Evolutionary conservation across 2,797 vertebrate genomes (phyloP).

Genomic region (Champsocephalus gunnari): DNA sequence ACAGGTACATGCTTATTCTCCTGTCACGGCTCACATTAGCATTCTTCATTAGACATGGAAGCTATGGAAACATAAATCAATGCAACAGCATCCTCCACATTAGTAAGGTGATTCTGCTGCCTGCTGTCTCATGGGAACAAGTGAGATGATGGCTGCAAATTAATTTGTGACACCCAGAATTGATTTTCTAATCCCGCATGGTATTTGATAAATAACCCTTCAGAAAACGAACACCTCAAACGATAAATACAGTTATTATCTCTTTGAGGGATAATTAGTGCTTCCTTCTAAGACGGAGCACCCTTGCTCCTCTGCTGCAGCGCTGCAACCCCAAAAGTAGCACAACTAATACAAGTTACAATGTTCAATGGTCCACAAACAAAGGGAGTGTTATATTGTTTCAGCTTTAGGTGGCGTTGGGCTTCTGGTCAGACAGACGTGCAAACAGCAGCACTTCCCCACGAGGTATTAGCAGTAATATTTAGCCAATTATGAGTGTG

Average conservation of each 20-base stretch:
- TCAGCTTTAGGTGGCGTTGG: constrained; percentile 16
- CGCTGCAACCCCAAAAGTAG: constrained; percentile 49
- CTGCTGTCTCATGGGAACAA: constrained; percentile 67
- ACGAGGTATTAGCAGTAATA: constrained; percentile 50
- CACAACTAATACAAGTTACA: constrained; percentile 55
- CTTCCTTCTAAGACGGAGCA: constrained; percentile 76
- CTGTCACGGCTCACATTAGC: constrained; percentile 51
- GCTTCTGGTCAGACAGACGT: constrained; percentile 24
- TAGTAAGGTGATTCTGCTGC: constrained; percentile 68
- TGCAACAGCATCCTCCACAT: constrained; percentile 64
- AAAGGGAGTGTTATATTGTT: constrained; percentile 25
- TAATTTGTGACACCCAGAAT: constrained; percentile 84
- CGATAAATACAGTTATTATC: constrained; percentile 84
- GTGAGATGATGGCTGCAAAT: constrained; percentile 81
- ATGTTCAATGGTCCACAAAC: constrained; percentile 42
- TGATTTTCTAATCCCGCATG: constrained; percentile 80
- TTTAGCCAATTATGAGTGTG: constrained; percentile 54
- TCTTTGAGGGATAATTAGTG: constrained; percentile 82
- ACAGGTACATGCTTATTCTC: constrained; percentile 42
- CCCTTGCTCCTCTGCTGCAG: constrained; percentile 60
- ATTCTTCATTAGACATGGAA: constrained; percentile 69
- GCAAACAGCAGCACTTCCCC: constrained; percentile 21
- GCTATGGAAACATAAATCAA: constrained; percentile 75
- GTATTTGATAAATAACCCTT: constrained; percentile 85
- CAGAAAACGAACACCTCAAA: constrained; percentile 79